phyloP scores from a whole-genome alignment of 2,888 invertebrate species.

The Pachliopta kotzebuea region DNA sequence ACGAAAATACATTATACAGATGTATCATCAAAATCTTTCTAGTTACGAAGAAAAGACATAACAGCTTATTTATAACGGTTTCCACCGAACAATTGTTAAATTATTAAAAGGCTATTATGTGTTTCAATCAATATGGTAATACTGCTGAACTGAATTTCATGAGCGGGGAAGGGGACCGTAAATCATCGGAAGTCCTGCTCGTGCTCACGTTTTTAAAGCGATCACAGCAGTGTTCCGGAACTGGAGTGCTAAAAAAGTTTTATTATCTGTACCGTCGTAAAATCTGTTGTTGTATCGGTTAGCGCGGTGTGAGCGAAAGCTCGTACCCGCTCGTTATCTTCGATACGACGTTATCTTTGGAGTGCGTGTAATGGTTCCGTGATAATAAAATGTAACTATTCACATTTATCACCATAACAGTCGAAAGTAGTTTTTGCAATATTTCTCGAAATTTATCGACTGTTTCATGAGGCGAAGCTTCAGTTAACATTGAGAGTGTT shows the following conservation, averaged over 20 bases:
- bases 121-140: slow-evolving; percentile 4
- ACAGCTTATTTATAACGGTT: slow-evolving; percentile 8
- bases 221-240: slow-evolving; percentile 18
- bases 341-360: slow-evolving; percentile 37
- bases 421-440: slow-evolving; percentile 9
- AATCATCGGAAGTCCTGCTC: slow-evolving; percentile 11
- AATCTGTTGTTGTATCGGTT: slow-evolving; percentile 28
- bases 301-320: slow-evolving; percentile 21
- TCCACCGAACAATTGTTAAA: not conserved
- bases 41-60: not conserved
- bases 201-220: slow-evolving; percentile 18
- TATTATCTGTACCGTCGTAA: slow-evolving; percentile 29
- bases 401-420: slow-evolving; percentile 20
- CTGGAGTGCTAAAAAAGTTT: slow-evolving; percentile 26
- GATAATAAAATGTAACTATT: slow-evolving; percentile 33
- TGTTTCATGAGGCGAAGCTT: too few relatives aligned
- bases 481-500: too few relatives aligned
- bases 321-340: slow-evolving; percentile 25
- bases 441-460: not conserved
- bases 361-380: slow-evolving; percentile 36
- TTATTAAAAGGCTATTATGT: not conserved
- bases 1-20: not conserved
- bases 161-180: not conserved
- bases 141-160: not conserved
- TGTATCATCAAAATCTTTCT: not conserved